Percentiles rank a stretch among this genome's conserved stretches.
These are phyloP conservation scores for Notoglanidium macrostoma DNA, from an alignment of 2,797 vertebrate genomes.

Conservation along the genomic window DNA sequence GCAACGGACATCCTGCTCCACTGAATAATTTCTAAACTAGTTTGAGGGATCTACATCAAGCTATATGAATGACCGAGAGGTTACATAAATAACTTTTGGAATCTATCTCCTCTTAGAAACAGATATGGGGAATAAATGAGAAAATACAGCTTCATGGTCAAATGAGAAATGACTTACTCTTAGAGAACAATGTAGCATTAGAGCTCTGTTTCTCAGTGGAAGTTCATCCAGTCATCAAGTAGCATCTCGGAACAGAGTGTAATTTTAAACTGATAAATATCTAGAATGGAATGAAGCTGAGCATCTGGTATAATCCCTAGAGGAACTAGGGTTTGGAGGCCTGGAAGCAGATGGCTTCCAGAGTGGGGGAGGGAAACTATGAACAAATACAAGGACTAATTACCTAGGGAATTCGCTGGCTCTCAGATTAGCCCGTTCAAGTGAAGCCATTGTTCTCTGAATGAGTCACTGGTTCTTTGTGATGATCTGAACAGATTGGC, in stretches of 20 bases:
- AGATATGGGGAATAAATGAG: not conserved
- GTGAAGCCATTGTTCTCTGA: constrained; percentile 27
- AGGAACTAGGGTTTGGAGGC: not conserved
- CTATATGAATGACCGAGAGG: not conserved
- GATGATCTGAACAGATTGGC: not conserved
- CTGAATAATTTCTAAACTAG: not conserved
- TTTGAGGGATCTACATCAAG: not conserved
- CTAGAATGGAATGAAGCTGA: constrained; percentile 36
- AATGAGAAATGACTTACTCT: not conserved
- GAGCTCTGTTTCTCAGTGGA: not conserved
- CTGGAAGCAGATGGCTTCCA: constrained; percentile 48
- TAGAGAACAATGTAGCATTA: not conserved
- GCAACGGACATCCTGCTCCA: not conserved
- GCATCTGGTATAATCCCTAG: constrained; percentile 46
- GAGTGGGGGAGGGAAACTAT: constrained; percentile 22
- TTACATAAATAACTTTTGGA: not conserved
- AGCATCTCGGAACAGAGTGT: constrained; percentile 10
- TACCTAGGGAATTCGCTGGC: constrained; percentile 31
- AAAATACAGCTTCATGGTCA: not conserved
- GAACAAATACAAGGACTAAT: constrained; percentile 26
- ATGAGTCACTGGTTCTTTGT: constrained; percentile 12
- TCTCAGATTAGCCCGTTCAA: constrained; percentile 37
- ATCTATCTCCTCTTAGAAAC: not conserved
- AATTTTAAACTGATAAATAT: constrained; percentile 22
- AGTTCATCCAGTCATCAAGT: not conserved